Evolutionary conservation across 2,888 invertebrate species (phyloP), one percentile per base, ranked within the genome.

Genomic region (Hemicrepidius hirtus): DNA sequence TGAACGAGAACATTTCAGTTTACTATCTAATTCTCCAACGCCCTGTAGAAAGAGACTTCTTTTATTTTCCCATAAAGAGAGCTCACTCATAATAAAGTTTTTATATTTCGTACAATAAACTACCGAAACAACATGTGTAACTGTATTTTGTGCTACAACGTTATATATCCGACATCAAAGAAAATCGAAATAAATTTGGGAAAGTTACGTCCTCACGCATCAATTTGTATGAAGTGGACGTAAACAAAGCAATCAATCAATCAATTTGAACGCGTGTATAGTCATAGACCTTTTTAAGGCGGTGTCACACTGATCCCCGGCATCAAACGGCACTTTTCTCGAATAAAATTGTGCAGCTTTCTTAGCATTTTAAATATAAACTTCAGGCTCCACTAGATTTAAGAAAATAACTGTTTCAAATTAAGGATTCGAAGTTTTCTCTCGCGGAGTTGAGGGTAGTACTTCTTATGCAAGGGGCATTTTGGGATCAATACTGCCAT

Each of bases 171-270:
- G 20, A 57, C 57, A 57, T 57, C 41, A 60, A 60, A 60, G 60
- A 28, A 57, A 60, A 60, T 60, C 60, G 60, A 60, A 63, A 49
- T 32, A 49, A 63, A 63, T 49, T 49, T 63, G 32, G 32, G 20
- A 49, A 49, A 63, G 49, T 49, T 63, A 35, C 49, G 18, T 63
- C 46, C 20, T 63, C 63, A 35, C 49, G 63, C 63, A 73, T 68
- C 68, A 68, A 73, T 73, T 68, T 69, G 64, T 50, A 69, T 73
- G 68, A 73, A 73, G 68, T 69, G 68, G 70, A 74, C 71, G 74
- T 64, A 74, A 74, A 71, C 74, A 75, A 71, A 50, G 68, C 68
- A 69, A 75, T 75, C 75, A 75, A 75, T 75, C 75, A 75, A 71
- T 75, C 75, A 69, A 75, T 74, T 73, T 64, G 62, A 65, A 55